These are phyloP conservation scores for Cololabis saira DNA, from an alignment of 2,113 vertebrate species.

Conservation along the genomic window DNA sequence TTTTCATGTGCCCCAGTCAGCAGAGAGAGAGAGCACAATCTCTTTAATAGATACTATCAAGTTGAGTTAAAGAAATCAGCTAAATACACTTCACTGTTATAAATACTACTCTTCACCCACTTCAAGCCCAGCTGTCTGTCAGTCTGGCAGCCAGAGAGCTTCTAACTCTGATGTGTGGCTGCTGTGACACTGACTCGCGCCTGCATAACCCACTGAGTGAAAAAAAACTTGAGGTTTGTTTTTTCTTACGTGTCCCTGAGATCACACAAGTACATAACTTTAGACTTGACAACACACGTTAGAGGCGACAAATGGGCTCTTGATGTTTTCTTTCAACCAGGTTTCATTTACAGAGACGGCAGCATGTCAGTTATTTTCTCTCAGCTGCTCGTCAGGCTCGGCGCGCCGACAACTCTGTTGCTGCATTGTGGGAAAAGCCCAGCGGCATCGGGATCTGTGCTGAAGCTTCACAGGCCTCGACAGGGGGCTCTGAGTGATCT, in stretches of 20 bases:
- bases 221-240: not conserved
- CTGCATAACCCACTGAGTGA: conserved; percentile 10
- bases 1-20: conserved; percentile 13
- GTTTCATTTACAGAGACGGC: conserved; percentile 45
- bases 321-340: conserved; percentile 35
- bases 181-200: conserved; percentile 34
- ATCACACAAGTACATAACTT: conserved; percentile 8
- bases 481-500: conserved; percentile 67
- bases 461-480: conserved; percentile 46
- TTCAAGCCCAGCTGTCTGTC: conserved; percentile 42
- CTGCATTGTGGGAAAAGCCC: conserved; percentile 45
- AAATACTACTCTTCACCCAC: conserved; percentile 10
- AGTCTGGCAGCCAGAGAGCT: conserved; percentile 23
- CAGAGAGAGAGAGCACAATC: not conserved
- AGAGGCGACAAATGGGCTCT: conserved; percentile 27
- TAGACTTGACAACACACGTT: conserved; percentile 20
- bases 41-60: conserved; percentile 14
- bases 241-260: not conserved
- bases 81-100: conserved; percentile 34
- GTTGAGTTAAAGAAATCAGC: conserved; percentile 20
- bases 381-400: conserved; percentile 19
- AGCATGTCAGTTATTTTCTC: conserved; percentile 42
- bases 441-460: conserved; percentile 28
- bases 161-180: conserved; percentile 26
- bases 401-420: conserved; percentile 10